A percentile compares a stretch with the other conserved stretches of the same genome.
phyloP scores from a whole-genome alignment of 1,140 invertebrate genomes.

The Laupala kohalensis region DNA sequence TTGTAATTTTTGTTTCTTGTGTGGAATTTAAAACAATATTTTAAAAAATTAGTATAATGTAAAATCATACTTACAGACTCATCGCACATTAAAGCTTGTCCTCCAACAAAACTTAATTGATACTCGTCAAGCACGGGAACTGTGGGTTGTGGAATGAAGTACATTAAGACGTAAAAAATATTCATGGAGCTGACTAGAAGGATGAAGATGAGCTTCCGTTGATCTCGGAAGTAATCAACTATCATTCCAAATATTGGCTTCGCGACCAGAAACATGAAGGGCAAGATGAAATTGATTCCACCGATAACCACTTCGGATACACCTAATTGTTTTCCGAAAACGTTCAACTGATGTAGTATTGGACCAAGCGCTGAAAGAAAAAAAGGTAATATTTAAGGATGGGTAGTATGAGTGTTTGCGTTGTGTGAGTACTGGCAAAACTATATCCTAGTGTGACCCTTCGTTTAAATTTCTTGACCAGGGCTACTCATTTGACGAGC shows the following conservation, averaged over 20 bases:
- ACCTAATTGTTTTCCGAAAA: conserved; percentile 59
- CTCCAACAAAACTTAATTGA: background rate
- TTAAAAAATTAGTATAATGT: no score
- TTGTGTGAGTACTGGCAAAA: background rate
- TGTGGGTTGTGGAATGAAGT: conserved; percentile 41
- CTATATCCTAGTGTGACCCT: background rate
- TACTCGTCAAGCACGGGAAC: background rate
- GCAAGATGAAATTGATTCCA: conserved; percentile 49
- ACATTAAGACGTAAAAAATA: conserved; percentile 44
- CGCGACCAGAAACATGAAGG: conserved; percentile 52
- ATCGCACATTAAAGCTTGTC: background rate
- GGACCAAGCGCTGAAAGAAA: conserved; percentile 53
- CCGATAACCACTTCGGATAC: conserved; percentile 60
- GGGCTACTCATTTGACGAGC: background rate
- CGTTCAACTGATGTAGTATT: conserved; percentile 55
- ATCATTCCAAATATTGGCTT: conserved; percentile 59
- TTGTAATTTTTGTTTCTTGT: no score
- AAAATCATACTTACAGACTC: background rate
- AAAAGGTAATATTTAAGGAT: background rate
- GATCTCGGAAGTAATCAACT: conserved; percentile 36
- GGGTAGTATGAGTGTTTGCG: background rate
- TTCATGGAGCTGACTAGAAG: conserved; percentile 44
- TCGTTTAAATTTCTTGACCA: background rate
- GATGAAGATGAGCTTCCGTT: conserved; percentile 55
- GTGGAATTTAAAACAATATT: no score